Evolutionary conservation across 2,888 invertebrate species (phyloP).

Genomic region (Plutella xylostella): DNA sequence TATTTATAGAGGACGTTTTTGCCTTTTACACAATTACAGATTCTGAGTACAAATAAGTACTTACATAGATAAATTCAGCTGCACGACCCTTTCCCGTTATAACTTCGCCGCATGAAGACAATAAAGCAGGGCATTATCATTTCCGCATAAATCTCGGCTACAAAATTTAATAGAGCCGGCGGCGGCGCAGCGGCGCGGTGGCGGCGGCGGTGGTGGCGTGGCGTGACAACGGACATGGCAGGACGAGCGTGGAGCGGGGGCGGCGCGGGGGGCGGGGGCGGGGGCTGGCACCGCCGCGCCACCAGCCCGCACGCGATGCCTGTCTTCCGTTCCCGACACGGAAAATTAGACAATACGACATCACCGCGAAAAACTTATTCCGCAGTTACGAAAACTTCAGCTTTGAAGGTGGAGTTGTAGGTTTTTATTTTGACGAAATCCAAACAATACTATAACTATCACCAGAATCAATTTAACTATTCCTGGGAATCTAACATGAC

Average conservation of each 20-base stretch:
- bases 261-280: slow-evolving; percentile 45
- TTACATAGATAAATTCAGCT: not conserved
- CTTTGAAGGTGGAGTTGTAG: not conserved
- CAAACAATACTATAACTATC: not conserved
- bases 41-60: not conserved
- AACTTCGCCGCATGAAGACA: not conserved
- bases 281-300: slow-evolving; percentile 30
- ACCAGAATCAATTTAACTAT: not conserved
- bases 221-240: slow-evolving; percentile 60
- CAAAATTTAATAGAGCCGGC: slow-evolving; percentile 2
- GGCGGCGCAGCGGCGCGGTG: too few species aligned
- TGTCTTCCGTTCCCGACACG: slow-evolving; percentile 20
- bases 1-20: too few species aligned
- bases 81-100: not conserved
- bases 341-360: slow-evolving; percentile 24
- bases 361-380: not conserved
- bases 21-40: too few species aligned
- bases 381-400: slow-evolving; percentile 1
- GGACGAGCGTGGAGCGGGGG: slow-evolving; percentile 25
- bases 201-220: slow-evolving; percentile 21
- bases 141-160: not conserved
- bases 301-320: slow-evolving; percentile 48
- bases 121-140: not conserved
- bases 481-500: too few species aligned
- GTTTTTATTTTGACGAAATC: not conserved